Percentiles rank a stretch among this genome's conserved stretches.
phyloP scores from a whole-genome alignment of 2,888 invertebrate genomes.

The Lithodes maja region DNA sequence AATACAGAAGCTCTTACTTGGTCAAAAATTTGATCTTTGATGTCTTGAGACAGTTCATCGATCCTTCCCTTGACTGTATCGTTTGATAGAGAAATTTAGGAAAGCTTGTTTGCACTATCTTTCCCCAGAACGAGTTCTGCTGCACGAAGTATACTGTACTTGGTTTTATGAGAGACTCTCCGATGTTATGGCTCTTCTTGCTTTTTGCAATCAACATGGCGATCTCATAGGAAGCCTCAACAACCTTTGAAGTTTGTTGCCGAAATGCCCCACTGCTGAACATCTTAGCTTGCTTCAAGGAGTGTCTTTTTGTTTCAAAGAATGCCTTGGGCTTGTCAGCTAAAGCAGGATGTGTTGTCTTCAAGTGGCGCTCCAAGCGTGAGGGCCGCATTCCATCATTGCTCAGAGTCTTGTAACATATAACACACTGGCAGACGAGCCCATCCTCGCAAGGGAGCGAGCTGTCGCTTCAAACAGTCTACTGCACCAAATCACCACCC shows the following conservation, averaged over 20 bases:
- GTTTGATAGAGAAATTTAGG: slow-evolving; percentile 38
- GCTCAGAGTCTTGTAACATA: slow-evolving; percentile 40
- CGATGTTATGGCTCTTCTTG: slow-evolving; percentile 36
- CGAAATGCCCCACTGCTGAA: slow-evolving; percentile 32
- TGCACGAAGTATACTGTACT: slow-evolving; percentile 11
- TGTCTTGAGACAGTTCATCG: slow-evolving; percentile 53
- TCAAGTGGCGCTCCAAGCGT: slow-evolving; percentile 24
- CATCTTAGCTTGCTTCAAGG: slow-evolving; percentile 41
- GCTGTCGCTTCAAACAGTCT: no score
- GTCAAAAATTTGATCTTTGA: slow-evolving; percentile 54
- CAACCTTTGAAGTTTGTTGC: slow-evolving; percentile 42
- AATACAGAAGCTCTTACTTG: slow-evolving; percentile 43
- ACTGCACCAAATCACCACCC: no score
- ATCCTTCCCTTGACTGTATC: slow-evolving; percentile 50
- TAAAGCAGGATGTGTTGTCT: slow-evolving; percentile 44
- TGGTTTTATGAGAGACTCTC: slow-evolving; percentile 21
- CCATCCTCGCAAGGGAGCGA: no score
- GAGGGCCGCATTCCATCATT: slow-evolving; percentile 31
- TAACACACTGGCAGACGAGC: slow-evolving; percentile 19
- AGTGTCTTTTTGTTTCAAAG: slow-evolving; percentile 43
- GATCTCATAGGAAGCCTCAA: slow-evolving; percentile 39
- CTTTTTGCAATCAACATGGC: slow-evolving; percentile 35
- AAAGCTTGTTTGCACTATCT: slow-evolving; percentile 38
- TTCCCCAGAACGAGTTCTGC: slow-evolving; percentile 47
- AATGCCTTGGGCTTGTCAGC: slow-evolving; percentile 50